phyloP scores from a whole-genome alignment of 2,113 vertebrate species.

The Heptranchias perlo region DNA sequence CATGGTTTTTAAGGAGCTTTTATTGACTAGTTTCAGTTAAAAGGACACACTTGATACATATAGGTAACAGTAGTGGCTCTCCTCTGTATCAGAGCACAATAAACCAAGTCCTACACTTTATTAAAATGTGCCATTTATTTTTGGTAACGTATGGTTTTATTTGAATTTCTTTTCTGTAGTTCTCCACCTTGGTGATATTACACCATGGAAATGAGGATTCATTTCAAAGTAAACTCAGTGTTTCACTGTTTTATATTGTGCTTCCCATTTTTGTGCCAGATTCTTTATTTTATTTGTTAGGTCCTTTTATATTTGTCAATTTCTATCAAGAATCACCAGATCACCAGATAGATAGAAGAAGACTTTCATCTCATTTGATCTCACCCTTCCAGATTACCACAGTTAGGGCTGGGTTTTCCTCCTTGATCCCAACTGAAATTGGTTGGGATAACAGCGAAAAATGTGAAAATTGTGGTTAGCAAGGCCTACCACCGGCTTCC shows the following conservation, averaged over 20 bases:
- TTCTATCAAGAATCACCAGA: no score
- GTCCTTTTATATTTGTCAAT: not conserved
- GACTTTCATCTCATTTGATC: no score
- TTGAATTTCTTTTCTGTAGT: not conserved
- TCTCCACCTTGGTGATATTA: not conserved
- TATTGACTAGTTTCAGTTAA: not conserved
- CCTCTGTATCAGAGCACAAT: not conserved
- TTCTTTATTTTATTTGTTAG: not conserved
- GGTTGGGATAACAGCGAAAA: no score
- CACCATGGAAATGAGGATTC: not conserved
- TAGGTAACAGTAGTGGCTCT: not conserved
- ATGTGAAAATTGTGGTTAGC: no score
- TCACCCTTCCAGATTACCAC: no score
- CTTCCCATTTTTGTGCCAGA: not conserved
- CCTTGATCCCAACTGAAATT: no score
- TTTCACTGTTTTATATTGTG: not conserved
- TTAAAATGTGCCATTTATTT: not conserved
- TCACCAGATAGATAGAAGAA: no score
- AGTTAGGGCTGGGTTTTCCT: no score
- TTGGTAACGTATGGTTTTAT: not conserved
- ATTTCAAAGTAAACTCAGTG: not conserved
- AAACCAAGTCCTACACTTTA: not conserved
- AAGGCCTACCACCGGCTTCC: no score
- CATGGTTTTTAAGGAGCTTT: not conserved
- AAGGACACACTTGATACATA: not conserved